phyloP scores from a whole-genome alignment of 2,888 invertebrate genomes.

The Tubulanus polymorphus region DNA sequence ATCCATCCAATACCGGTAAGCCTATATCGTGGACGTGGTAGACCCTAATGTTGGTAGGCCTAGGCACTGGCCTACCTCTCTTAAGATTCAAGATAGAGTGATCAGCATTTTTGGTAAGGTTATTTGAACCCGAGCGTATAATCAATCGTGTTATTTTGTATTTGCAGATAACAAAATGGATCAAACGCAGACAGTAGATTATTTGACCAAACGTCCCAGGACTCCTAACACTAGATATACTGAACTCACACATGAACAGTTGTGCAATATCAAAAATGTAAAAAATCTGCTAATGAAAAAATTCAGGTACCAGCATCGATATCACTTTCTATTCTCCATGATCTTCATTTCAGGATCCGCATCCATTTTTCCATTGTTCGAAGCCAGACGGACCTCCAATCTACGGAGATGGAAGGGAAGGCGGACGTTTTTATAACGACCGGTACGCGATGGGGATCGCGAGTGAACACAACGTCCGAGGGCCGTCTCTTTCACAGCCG shows the following conservation, averaged over 20 bases:
- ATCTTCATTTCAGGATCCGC: slow-evolving; percentile 25
- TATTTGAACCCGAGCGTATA: too few species aligned
- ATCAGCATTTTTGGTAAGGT: too few species aligned
- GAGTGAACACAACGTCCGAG: slow-evolving; percentile 36
- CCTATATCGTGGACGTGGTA: too few species aligned
- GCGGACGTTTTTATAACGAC: slow-evolving; percentile 27
- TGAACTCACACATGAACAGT: slow-evolving; percentile 41
- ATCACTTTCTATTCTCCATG: too few species aligned
- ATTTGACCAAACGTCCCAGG: slow-evolving; percentile 41
- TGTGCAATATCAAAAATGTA: slow-evolving; percentile 39
- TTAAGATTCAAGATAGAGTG: too few species aligned
- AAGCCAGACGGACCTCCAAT: slow-evolving; percentile 13
- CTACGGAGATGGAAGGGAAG: too few species aligned
- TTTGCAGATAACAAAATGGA: too few species aligned
- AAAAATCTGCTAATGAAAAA: slow-evolving; percentile 1
- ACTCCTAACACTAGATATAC: slow-evolving; percentile 49
- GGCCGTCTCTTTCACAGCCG: slow-evolving; percentile 26
- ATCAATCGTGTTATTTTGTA: too few species aligned
- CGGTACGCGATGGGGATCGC: slow-evolving; percentile 32
- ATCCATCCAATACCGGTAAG: too few species aligned
- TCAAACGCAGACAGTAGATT: too few species aligned
- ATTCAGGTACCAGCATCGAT: neutral
- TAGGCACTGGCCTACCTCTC: too few species aligned
- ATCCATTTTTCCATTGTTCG: slow-evolving; percentile 29
- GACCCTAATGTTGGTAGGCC: too few species aligned